Evolutionary conservation across 2,888 invertebrate genomes (phyloP), one percentile per base, ranked within the genome.

Genomic region (Caradrina kadenii): DNA sequence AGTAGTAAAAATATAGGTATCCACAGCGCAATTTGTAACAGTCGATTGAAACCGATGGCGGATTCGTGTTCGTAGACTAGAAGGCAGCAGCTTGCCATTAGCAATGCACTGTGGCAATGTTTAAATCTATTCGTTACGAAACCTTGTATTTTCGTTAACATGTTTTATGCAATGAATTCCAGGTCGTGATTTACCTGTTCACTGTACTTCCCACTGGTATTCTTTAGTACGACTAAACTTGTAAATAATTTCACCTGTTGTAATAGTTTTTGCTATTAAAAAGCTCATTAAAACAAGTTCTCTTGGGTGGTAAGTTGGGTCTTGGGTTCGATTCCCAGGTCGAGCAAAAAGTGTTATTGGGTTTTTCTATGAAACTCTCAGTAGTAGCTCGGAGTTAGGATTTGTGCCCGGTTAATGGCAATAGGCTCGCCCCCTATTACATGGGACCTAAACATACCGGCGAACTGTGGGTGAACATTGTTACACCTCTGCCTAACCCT

Each of bases 1-100:
- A 54, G 62, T 67, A 54, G 62, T 70, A 67, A 68, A 81, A 81
- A 75, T 73, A 78, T 70, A 69, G 53, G 61, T 67, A 73, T 71
- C 60, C 45, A 56, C 35, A 50, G 21, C 63, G 55, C 66, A 74
- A 74, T 70, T 81, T 66, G 72, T 62, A 50, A 69, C 52, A 58
- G 54, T 50, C 50, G 42, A 70, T 80, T 70, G 52, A 61, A 76
- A 76, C 31, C 50, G 52, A 69, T 67, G 64, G 64, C 22, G 48
- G 19, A 42, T 61, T 63, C 65, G 42, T 58, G 60, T 67, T 42
- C 35, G 26, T 53, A 63, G 35, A 26, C 22, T 68, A 50, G 26
- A 10, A 61, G 45, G 31, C 17, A 66, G 50, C n/a, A 66, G 52
- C 26, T 66, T 66, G 69, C 63, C 58, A 61, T 63, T 77, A 81